phyloP scores from a whole-genome alignment of 1,140 invertebrate species.

The Propsilocerus akamusi region DNA sequence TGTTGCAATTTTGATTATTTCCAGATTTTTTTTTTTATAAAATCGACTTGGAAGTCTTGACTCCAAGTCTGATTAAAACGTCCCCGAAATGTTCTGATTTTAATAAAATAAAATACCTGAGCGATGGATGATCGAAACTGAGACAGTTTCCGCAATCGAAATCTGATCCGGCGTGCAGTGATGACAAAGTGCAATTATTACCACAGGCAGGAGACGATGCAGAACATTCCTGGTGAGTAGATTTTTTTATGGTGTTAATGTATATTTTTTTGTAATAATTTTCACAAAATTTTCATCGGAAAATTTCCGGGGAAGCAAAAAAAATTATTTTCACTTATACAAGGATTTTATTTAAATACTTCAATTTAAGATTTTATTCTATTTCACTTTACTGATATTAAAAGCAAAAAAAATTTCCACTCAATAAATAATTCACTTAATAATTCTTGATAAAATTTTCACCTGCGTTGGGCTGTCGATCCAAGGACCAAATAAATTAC shows the following conservation, averaged over 20 bases:
- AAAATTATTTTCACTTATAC: background rate
- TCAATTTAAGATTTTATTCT: background rate
- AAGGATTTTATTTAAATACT: background rate
- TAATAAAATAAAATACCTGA: constrained; percentile 10
- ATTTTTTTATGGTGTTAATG: background rate
- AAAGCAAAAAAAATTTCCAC: background rate
- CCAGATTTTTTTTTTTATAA: constrained; percentile 7
- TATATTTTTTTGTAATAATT: too few species aligned
- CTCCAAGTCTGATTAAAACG: constrained; percentile 14
- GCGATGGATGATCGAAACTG: constrained; percentile 11
- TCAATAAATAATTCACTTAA: background rate
- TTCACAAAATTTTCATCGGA: too few species aligned
- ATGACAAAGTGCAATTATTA: constrained; percentile 20
- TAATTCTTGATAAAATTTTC: constrained; percentile 5
- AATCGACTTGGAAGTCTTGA: background rate
- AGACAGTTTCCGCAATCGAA: constrained; percentile 24
- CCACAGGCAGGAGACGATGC: constrained; percentile 23
- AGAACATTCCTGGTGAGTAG: constrained; percentile 16
- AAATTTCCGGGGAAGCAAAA: too few species aligned
- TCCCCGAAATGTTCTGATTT: constrained; percentile 5
- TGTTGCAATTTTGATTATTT: constrained; percentile 6
- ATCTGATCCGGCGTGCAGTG: constrained; percentile 19
- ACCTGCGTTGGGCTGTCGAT: constrained; percentile 23
- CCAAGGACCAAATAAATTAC: constrained; percentile 22
- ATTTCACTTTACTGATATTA: background rate